Evolutionary conservation across 2,113 vertebrate species (phyloP), one percentile per base, ranked within the genome.

Genomic region (Chaetodon auriga): DNA sequence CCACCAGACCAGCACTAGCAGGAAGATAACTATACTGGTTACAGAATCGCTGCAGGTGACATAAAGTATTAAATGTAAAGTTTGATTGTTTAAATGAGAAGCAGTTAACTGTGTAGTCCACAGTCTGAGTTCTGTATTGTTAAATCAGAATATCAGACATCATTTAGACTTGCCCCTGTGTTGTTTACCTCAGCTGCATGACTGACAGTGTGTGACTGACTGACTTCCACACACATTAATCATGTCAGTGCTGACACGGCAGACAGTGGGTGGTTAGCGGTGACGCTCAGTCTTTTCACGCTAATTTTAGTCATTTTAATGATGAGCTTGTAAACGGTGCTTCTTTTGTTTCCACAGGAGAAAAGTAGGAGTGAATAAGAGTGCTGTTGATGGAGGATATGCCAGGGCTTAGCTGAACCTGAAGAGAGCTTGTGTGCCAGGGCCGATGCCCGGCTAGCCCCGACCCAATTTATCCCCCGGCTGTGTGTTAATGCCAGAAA

Each of bases 401-500:
- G 54, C 75, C 86, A 61, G 71, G 60, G 45, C 64, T 87, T 43
- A 77, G 72, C 66, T 23, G 36, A 61, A 82, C 35, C 63, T 54
- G 75, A 63, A 77, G 61, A 21, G 38, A 70, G 70, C 30, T 57
- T 66, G 62, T 61, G 58, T 80, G 55, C 65, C 80, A 54, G n/a
- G 60, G 61, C 48, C 21, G 13, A 51, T 58, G 63, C 53, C 63
- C 15, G 14, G 46, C 68, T 46, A 75, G 70, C 60, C 23, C 41
- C 14, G 18, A 76, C 78, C 63, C 6, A 78, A 35, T 88, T 89
- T 65, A 64, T 54, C 61, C 79, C 14, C 41, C 58, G 78, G 75
- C 77, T 74, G 70, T 69, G 46, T 25, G 49, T 21, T 75, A 54
- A 82, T 63, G 85, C 81, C 71, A 85, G 38, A 77, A 73, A 88